Percentiles rank a stretch among this genome's conserved stretches.
Evolutionary conservation across 1,140 invertebrate genomes (phyloP).

Genomic region (Drosophila mayri): DNA sequence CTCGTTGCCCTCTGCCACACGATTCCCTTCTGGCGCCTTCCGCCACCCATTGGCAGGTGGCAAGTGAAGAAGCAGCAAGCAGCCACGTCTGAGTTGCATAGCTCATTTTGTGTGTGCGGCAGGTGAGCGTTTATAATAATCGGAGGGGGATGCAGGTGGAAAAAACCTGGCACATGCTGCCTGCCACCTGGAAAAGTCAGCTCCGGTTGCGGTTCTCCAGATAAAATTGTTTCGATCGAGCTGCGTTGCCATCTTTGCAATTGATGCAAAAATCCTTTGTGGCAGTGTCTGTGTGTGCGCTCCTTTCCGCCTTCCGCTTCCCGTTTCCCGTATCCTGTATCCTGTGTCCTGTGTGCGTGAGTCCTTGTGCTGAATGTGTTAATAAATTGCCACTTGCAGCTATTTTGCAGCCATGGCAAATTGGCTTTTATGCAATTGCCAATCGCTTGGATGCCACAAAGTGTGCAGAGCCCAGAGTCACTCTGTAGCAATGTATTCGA

Average conservation of each 20-base stretch:
- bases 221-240: constrained; percentile 55
- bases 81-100: constrained; percentile 73
- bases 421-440: constrained; percentile 73
- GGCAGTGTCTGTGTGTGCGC: constrained; percentile 1
- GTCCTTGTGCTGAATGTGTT: constrained; percentile 54
- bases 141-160: constrained; percentile 22
- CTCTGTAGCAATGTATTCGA: not conserved
- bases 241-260: constrained; percentile 45
- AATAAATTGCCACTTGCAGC: constrained; percentile 73
- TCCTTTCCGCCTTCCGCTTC: constrained; percentile 2
- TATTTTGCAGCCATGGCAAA: constrained; percentile 76
- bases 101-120: constrained; percentile 59
- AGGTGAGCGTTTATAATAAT: constrained; percentile 71
- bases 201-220: constrained; percentile 11
- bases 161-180: constrained; percentile 12
- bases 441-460: constrained; percentile 58
- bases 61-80: constrained; percentile 19
- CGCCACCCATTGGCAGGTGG: constrained; percentile 15
- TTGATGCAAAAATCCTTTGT: constrained; percentile 76
- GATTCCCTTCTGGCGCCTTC: not conserved
- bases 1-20: not conserved
- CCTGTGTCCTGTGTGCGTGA: constrained; percentile 17
- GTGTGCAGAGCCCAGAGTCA: constrained; percentile 29
- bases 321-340: constrained; percentile 4
- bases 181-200: constrained; percentile 13